Evolutionary conservation across 2,113 vertebrate species (phyloP), one percentile per base, ranked within the genome.

Genomic region (Marcusenius ussheri): DNA sequence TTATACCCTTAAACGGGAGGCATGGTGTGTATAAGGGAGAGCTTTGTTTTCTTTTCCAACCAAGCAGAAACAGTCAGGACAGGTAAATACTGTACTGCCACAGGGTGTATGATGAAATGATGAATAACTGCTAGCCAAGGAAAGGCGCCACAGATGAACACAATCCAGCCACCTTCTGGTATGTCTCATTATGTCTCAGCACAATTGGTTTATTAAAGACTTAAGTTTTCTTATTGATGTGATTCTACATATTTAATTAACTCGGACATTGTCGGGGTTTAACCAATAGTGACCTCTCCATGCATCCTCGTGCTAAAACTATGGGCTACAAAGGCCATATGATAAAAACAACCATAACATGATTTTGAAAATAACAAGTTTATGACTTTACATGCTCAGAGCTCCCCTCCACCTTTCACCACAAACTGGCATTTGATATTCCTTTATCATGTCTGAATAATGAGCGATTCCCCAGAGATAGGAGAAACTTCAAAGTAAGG

Each of bases 1-100:
- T 95, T 95, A 95, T 42, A 15, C 46, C 80, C 42, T 58, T 77
- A 45, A 51, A 53, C 42, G 56, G 21, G 53, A n/a, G 56, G 87
- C n/a, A n/a, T 88, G 39, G 35, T 45, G 53, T 88, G 35, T 15
- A 45, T 31, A 13, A 66, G 51, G 3, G 87, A 45, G 46, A 58
- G 31, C 31, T 42, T 56, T 53, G n/a, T 88, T 17, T 88, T 53
- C n/a, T 58, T 45, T 42, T 62, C 39, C 21, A 39, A 24, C 39
- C 15, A 56, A 31, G 27, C 87, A 42, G 56, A n/a, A 88, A 66
- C 31, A 66, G 17, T n/a, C 53, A 88, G 39, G 10, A 42, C 35
- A 88, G 27, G 35, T 24, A 66, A 24, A 62, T 24, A 66, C 56
- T 53, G 49, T 39, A 51, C 47, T 87, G 85, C 47, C 27, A 56